Percentiles rank a stretch among this genome's conserved stretches.
Evolutionary conservation across 1,140 invertebrate genomes (phyloP).

Genomic region (Sycobia sp.): DNA sequence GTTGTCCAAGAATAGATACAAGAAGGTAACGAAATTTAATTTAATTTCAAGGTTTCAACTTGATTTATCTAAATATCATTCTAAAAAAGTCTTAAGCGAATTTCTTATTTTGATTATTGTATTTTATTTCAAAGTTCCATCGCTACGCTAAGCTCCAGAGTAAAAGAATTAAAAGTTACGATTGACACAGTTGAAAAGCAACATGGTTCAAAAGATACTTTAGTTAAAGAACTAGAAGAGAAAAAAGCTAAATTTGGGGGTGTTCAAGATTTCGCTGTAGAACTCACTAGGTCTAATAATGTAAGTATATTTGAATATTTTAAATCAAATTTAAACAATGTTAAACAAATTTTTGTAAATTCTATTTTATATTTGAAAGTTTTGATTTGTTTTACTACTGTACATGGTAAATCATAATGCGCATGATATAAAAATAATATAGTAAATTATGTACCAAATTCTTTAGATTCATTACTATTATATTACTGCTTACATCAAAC

Average conservation of each 20-base stretch:
- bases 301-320: slow-evolving; percentile 36
- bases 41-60: neutral
- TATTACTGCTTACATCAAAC: no score
- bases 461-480: no score
- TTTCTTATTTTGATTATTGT: neutral
- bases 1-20: slow-evolving; percentile 57
- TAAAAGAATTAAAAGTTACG: slow-evolving; percentile 39
- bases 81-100: neutral
- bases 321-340: neutral
- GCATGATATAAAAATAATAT: no score
- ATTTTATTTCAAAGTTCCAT: slow-evolving; percentile 34
- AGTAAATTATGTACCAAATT: no score
- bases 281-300: slow-evolving; percentile 43
- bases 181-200: slow-evolving; percentile 47
- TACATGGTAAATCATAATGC: no score
- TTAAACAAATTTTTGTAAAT: no score
- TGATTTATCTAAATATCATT: neutral
- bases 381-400: no score
- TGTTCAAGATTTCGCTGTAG: slow-evolving; percentile 35
- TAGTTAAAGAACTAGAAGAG: slow-evolving; percentile 42
- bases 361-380: no score
- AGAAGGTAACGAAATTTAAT: slow-evolving; percentile 48
- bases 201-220: slow-evolving; percentile 43
- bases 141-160: slow-evolving; percentile 40
- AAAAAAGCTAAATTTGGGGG: slow-evolving; percentile 44